Evolutionary conservation across 2,113 vertebrate genomes (phyloP).

Genomic region (Ia io): DNA sequence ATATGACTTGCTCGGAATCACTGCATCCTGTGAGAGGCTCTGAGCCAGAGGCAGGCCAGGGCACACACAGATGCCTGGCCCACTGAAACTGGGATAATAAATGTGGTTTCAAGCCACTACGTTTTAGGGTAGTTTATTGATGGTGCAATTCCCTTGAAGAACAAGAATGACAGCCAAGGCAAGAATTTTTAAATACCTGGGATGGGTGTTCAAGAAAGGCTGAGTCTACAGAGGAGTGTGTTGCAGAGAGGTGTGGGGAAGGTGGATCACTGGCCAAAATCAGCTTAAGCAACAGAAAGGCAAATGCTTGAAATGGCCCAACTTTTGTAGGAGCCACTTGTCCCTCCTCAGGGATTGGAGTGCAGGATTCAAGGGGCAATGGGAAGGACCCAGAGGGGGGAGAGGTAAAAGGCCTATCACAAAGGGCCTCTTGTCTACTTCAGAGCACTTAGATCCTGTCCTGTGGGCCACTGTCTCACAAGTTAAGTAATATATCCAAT

Average conservation of each 20-base stretch:
- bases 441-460: not conserved
- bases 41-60: not conserved
- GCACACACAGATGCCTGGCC: not conserved
- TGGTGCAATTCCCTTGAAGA: not conserved
- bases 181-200: not conserved
- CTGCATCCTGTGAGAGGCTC: not conserved
- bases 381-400: not conserved
- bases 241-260: not conserved
- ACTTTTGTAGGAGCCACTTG: not conserved
- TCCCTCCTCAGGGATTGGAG: not conserved
- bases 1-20: not conserved
- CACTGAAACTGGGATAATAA: not conserved
- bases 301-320: not conserved
- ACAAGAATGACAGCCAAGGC: not conserved
- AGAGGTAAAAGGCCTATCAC: not conserved
- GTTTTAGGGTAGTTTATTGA: not conserved
- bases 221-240: not conserved
- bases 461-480: not conserved
- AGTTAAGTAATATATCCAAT: slow-evolving; percentile 7
- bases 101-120: not conserved
- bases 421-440: not conserved
- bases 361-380: rapidly evolving
- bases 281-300: not conserved
- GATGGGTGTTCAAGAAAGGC: not conserved
- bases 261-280: not conserved